phyloP scores from a whole-genome alignment of 2,113 vertebrate genomes.

The Rhadina sibilatrix region DNA sequence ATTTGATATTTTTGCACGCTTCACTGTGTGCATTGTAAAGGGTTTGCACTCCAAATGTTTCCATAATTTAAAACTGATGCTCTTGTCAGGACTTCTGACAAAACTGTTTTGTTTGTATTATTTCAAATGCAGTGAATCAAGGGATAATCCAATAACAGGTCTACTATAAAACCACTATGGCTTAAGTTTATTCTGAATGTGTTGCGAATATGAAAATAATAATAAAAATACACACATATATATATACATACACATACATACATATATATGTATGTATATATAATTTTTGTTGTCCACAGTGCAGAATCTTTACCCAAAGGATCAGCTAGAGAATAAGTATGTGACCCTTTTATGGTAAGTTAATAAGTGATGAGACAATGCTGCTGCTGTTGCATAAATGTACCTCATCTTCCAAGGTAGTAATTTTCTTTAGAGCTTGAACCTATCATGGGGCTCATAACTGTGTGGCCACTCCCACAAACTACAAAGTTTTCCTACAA shows the following conservation, averaged over 20 bases:
- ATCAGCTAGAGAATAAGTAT: not conserved
- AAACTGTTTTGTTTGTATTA: not conserved
- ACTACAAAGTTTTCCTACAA: not conserved
- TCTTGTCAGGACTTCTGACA: not conserved
- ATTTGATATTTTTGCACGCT: not conserved
- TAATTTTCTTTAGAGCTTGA: not conserved
- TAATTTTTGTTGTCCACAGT: not conserved
- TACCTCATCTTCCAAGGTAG: not conserved
- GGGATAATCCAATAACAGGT: not conserved
- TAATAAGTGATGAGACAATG: not conserved
- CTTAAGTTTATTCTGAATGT: not conserved
- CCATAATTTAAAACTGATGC: not conserved
- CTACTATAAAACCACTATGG: not conserved
- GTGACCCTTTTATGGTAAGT: not conserved
- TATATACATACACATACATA: not conserved
- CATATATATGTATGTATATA: too few species aligned
- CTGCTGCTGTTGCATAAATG: not conserved
- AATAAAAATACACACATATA: not conserved
- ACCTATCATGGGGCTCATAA: not conserved
- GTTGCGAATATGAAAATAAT: not conserved
- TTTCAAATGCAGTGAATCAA: not conserved
- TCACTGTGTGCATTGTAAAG: not conserved
- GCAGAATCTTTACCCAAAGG: not conserved
- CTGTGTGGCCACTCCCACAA: not conserved
- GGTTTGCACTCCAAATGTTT: not conserved